These are phyloP conservation scores for Onychostoma macrolepis DNA, from an alignment of 2,113 vertebrate genomes.

Conservation along the genomic window DNA sequence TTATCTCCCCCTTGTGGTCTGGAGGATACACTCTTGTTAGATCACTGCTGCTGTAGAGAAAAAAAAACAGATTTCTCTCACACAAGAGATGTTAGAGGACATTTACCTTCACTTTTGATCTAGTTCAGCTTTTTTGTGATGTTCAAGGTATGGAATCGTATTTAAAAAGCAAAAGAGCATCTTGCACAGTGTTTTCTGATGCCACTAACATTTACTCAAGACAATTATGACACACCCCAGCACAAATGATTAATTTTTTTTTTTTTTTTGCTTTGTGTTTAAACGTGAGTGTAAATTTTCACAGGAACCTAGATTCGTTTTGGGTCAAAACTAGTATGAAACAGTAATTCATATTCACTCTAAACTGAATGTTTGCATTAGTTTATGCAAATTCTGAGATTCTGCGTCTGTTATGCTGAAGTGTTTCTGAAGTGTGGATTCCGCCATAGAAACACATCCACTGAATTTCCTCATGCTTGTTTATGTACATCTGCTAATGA, in stretches of 20 bases:
- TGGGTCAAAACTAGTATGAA: not conserved
- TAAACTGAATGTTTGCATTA: not conserved
- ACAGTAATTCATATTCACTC: not conserved
- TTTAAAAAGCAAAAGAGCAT: slow-evolving; percentile 17
- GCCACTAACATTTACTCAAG: not conserved
- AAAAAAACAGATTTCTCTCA: not conserved
- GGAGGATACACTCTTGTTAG: slow-evolving; percentile 39
- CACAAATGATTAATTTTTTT: not conserved
- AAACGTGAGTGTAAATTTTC: not conserved
- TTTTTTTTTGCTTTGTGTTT: not conserved
- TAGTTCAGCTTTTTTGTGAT: slow-evolving; percentile 3
- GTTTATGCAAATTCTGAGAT: not conserved
- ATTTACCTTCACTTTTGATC: not conserved
- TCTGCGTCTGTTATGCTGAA: not conserved
- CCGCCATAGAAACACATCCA: slow-evolving; percentile 31
- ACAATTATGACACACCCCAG: not conserved
- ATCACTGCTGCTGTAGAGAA: slow-evolving; percentile 48
- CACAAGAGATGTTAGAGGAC: not conserved
- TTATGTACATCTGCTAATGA: slow-evolving; percentile 21
- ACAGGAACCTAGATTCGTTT: not conserved
- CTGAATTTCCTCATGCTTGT: slow-evolving; percentile 40
- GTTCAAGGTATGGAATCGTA: slow-evolving; percentile 10
- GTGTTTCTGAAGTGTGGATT: slow-evolving; percentile 12
- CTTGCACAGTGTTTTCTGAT: slow-evolving; percentile 20
- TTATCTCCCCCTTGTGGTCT: slow-evolving; percentile 47